A percentile compares a stretch with the other conserved stretches of the same genome.
Evolutionary conservation across 2,113 vertebrate species (phyloP).

Genomic region (Phrynocephalus versicolor): DNA sequence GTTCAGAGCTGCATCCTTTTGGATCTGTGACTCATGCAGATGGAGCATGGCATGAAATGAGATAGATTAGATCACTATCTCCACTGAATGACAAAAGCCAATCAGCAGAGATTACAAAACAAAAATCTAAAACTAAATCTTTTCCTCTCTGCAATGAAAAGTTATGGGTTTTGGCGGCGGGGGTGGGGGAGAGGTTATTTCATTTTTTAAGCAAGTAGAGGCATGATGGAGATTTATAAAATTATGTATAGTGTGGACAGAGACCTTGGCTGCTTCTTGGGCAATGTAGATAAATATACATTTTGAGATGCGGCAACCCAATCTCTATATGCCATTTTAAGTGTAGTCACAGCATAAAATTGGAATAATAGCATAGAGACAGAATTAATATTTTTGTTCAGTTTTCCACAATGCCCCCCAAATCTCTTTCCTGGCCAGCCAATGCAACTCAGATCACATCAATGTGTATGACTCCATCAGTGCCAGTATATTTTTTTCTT

Average conservation of each 20-base stretch:
- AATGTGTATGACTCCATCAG: not conserved
- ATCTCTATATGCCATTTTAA: not conserved
- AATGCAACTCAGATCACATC: not conserved
- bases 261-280: too few species aligned
- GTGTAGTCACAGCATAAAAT: not conserved
- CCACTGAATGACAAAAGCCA: not conserved
- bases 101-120: not conserved
- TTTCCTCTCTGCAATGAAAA: not conserved
- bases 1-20: not conserved
- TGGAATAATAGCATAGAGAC: not conserved
- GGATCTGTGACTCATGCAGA: not conserved
- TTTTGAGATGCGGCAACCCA: not conserved
- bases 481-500: not conserved
- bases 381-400: not conserved
- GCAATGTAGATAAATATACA: not conserved
- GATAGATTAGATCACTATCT: not conserved
- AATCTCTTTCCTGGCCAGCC: not conserved
- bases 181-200: too few species aligned
- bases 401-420: not conserved
- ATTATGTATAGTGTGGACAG: too few species aligned
- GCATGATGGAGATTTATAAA: too few species aligned
- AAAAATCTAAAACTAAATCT: not conserved
- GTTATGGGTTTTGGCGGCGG: not conserved
- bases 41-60: accelerated
- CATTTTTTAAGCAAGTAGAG: not conserved